Evolutionary conservation across 2,113 vertebrate genomes (phyloP).

Genomic region (Neodontobutis hainanensis): DNA sequence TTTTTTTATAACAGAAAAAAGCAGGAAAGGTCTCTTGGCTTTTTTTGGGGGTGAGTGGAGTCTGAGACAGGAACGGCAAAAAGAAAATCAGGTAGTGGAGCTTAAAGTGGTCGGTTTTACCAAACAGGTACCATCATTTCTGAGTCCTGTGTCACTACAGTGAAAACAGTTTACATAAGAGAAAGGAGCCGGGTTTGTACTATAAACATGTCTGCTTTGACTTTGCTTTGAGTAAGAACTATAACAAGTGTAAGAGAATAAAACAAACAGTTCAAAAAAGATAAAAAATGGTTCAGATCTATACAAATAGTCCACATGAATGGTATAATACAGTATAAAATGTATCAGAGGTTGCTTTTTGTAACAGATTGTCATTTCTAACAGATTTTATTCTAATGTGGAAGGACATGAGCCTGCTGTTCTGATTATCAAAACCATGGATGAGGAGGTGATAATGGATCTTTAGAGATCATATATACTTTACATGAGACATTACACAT

Average conservation of each 20-base stretch:
- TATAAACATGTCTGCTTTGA: conserved; percentile 57
- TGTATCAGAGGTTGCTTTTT: neutral
- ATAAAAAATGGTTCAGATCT: neutral
- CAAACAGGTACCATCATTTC: too few relatives aligned
- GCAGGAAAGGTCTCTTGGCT: too few relatives aligned
- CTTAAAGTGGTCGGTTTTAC: too few relatives aligned
- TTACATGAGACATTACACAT: too few relatives aligned
- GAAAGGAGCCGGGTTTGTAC: conserved; percentile 38
- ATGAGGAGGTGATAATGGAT: conserved; percentile 74
- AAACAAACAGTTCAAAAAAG: neutral
- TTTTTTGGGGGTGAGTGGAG: too few relatives aligned
- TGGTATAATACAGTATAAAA: neutral
- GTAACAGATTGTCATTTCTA: conserved; percentile 7
- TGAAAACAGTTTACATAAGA: conserved; percentile 17
- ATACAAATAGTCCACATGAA: too few relatives aligned
- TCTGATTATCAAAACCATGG: conserved; percentile 80
- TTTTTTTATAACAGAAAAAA: too few relatives aligned
- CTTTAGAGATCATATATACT: too few relatives aligned
- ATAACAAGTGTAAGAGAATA: too few relatives aligned
- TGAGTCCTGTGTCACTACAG: too few relatives aligned
- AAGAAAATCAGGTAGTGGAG: too few relatives aligned
- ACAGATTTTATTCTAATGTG: conserved; percentile 81
- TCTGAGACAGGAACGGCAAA: too few relatives aligned
- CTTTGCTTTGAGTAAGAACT: neutral
- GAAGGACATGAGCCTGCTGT: conserved; percentile 82